Conservation (phyloP, 2,888 invertebrate genomes). For the Protophormia terraenovae region DNA sequence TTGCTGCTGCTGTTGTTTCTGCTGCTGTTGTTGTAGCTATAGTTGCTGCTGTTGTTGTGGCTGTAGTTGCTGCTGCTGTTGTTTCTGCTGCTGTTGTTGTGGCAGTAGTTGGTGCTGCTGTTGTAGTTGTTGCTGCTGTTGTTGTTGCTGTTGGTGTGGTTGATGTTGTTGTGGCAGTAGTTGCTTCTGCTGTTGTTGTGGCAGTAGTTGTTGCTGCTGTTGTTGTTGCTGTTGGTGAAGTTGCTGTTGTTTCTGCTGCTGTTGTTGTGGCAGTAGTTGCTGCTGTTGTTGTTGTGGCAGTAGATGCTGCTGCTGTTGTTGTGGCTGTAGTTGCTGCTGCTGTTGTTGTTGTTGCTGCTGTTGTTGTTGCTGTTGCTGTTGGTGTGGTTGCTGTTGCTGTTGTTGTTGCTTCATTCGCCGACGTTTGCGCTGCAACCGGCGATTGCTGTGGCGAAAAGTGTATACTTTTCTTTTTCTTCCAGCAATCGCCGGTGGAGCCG, state of each 20-base stretch:
- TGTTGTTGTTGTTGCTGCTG: constrained; percentile 69
- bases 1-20: no score
- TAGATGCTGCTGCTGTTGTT: constrained; percentile 51
- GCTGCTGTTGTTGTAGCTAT: no score
- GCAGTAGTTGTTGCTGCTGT: constrained; percentile 66
- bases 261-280: constrained; percentile 67
- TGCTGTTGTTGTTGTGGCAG: constrained; percentile 70
- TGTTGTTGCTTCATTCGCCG: no score
- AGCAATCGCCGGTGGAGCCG: no score
- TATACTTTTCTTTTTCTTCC: no score
- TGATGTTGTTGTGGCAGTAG: constrained; percentile 68
- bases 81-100: no score
- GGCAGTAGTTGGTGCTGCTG: constrained; percentile 70
- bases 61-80: no score
- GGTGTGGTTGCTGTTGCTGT: no score
- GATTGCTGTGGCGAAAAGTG: no score
- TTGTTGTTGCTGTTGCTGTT: constrained; percentile 66
- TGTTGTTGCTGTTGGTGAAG: constrained; percentile 53
- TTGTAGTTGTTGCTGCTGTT: constrained; percentile 69
- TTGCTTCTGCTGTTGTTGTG: constrained; percentile 45
- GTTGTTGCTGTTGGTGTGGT: no score
- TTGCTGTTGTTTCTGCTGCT: constrained; percentile 70
- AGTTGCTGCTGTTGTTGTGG: no score
- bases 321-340: constrained; percentile 72
- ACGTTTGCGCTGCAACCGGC: no score